phyloP scores from a whole-genome alignment of 2,888 invertebrate species.

The Habroteleia sp. region DNA sequence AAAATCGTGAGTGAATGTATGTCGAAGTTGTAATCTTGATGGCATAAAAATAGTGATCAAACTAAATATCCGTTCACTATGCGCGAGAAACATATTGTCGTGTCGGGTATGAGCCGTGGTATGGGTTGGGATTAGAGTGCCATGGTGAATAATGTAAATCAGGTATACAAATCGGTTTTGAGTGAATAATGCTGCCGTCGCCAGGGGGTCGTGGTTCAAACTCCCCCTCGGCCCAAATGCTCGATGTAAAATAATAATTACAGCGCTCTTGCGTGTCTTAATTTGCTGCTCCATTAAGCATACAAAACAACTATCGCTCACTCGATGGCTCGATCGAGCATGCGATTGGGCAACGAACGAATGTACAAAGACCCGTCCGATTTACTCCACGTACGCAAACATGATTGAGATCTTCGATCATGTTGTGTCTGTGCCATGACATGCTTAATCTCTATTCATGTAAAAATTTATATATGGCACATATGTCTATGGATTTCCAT shows the following conservation, averaged over 20 bases:
- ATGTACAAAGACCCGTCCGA: slow-evolving; percentile 11
- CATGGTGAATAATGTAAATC: slow-evolving; percentile 54
- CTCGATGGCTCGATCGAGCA: slow-evolving; percentile 11
- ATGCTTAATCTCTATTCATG: slow-evolving; percentile 29
- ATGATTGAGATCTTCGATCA: slow-evolving; percentile 38
- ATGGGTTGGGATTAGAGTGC: slow-evolving; percentile 39
- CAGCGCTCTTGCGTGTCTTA: slow-evolving; percentile 49
- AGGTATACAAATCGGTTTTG: slow-evolving; percentile 54
- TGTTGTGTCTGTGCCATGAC: slow-evolving; percentile 32
- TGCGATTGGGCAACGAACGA: slow-evolving; percentile 39
- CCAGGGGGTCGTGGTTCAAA: slow-evolving; percentile 50
- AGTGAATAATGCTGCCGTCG: slow-evolving; percentile 55
- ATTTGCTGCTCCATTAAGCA: slow-evolving; percentile 62
- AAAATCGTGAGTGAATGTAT: slow-evolving; percentile 58
- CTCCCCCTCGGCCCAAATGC: slow-evolving; percentile 35
- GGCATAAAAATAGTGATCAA: slow-evolving; percentile 48
- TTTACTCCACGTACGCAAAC: slow-evolving; percentile 26
- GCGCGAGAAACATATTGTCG: slow-evolving; percentile 48
- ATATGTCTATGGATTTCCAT: no score
- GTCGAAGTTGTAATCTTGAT: slow-evolving; percentile 39
- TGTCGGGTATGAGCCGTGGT: slow-evolving; percentile 28
- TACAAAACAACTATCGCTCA: slow-evolving; percentile 36
- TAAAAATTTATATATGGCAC: no score
- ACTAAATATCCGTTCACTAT: slow-evolving; percentile 54
- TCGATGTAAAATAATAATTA: slow-evolving; percentile 41